Conservation (phyloP, 37 sponge, comb jelly and placozoan genomes). For the Cladorhizidae sp. region DNA sequence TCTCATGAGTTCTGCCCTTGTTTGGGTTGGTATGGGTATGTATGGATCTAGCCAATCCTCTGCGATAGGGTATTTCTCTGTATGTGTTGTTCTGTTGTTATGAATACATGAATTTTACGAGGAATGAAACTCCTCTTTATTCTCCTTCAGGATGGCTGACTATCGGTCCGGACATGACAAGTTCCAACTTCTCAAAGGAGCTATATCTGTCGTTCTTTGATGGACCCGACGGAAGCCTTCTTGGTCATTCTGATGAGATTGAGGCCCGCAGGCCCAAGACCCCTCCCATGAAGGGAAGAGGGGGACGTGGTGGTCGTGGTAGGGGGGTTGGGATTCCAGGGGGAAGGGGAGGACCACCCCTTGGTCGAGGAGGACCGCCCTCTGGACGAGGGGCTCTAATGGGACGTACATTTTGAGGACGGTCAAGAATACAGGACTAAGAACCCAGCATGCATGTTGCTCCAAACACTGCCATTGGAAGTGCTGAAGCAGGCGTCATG, state of each 20-base stretch:
- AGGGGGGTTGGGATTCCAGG: conserved; percentile 7
- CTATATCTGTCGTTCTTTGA: conserved; percentile 68
- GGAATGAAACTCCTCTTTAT: too few species aligned
- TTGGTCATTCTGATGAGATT: conserved; percentile 74
- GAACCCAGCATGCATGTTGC: too few species aligned
- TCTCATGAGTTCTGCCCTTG: too few species aligned
- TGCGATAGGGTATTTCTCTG: too few species aligned
- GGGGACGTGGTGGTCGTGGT: conserved; percentile 55
- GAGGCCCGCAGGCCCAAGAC: conserved; percentile 94
- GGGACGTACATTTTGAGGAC: conserved; percentile 29
- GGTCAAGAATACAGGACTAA: too few species aligned
- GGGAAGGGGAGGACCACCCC: conserved; percentile 13
- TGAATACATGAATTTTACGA: too few species aligned
- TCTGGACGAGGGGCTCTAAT: conserved; percentile 5
- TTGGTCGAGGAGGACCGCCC: conserved; percentile 14
- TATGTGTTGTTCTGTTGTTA: too few species aligned
- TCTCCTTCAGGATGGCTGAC: conserved; percentile 94
- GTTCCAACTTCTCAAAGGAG: conserved; percentile 86
- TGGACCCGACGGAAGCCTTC: conserved; percentile 60
- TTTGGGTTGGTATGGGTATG: too few species aligned
- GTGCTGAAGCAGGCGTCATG: too few species aligned
- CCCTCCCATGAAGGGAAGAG: conserved; percentile 74
- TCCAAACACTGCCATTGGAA: too few species aligned
- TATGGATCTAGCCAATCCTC: too few species aligned
- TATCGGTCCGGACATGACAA: conserved; percentile 84